Evolutionary conservation across 2,888 invertebrate genomes (phyloP).

Genomic region (Hyalella azteca): DNA sequence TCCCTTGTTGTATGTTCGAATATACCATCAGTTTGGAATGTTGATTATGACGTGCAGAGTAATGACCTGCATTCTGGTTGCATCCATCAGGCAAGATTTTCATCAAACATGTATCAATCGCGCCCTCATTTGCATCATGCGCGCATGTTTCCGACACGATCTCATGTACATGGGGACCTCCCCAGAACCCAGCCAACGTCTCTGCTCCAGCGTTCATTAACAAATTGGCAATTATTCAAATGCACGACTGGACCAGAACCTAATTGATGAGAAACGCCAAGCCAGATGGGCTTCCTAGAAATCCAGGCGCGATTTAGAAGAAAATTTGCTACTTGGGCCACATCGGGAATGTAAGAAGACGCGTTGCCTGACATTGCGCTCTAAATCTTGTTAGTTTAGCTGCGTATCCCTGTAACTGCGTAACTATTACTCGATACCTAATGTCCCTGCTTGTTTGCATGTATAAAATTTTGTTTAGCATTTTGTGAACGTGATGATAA

Average conservation of each 20-base stretch:
- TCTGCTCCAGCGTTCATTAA: slow-evolving; percentile 27
- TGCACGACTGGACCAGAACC: slow-evolving; percentile 30
- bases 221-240: slow-evolving; percentile 37
- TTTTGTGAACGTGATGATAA: too few species aligned
- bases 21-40: not conserved
- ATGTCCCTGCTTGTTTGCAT: too few species aligned
- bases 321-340: slow-evolving; percentile 25
- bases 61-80: not conserved
- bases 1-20: too few species aligned
- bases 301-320: slow-evolving; percentile 24
- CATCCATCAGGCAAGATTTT: slow-evolving; percentile 5
- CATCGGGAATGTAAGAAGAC: not conserved
- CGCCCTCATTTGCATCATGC: slow-evolving; percentile 1
- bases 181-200: slow-evolving; percentile 15
- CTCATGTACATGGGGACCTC: slow-evolving; percentile 12
- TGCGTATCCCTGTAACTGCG: too few species aligned
- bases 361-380: too few species aligned
- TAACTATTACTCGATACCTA: too few species aligned
- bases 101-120: slow-evolving; percentile 4
- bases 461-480: too few species aligned
- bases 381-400: too few species aligned
- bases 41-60: not conserved
- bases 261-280: slow-evolving; percentile 33
- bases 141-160: not conserved
- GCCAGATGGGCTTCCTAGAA: slow-evolving; percentile 35